Percentiles rank a stretch among this genome's conserved stretches.
Conservation (phyloP, 2,888 invertebrate genomes). For the Punctoribates punctum region DNA sequence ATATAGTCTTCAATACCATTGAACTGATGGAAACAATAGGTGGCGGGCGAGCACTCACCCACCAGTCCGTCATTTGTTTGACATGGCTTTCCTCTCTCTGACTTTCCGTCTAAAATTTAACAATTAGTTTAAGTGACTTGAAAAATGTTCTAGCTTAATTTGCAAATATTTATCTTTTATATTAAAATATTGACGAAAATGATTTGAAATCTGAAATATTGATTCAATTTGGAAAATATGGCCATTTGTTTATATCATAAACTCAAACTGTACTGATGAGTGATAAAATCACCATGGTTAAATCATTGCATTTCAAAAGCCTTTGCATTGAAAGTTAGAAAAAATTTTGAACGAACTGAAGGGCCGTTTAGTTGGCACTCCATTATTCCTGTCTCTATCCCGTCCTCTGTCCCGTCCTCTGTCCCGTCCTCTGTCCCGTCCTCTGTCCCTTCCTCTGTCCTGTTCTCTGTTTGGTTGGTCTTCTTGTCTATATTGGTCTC, state of each 20-base stretch:
- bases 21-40: constrained; percentile 42
- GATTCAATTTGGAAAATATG: too few relatives aligned
- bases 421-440: background rate
- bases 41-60: constrained; percentile 37
- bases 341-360: too few relatives aligned
- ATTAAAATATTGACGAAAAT: background rate
- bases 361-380: background rate
- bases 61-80: constrained; percentile 41
- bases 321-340: too few relatives aligned
- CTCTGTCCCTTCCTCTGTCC: background rate
- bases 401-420: background rate
- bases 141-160: background rate
- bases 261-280: too few relatives aligned
- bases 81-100: constrained; percentile 31
- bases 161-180: background rate
- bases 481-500: background rate
- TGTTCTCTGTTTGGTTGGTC: background rate
- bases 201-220: too few relatives aligned
- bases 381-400: background rate
- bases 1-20: constrained; percentile 31
- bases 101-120: background rate
- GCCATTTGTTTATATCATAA: too few relatives aligned
- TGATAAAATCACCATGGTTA: background rate
- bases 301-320: too few relatives aligned
- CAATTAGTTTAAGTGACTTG: background rate